Conservation (phyloP, 2,888 invertebrate genomes). For the Orgyia antiqua region DNA sequence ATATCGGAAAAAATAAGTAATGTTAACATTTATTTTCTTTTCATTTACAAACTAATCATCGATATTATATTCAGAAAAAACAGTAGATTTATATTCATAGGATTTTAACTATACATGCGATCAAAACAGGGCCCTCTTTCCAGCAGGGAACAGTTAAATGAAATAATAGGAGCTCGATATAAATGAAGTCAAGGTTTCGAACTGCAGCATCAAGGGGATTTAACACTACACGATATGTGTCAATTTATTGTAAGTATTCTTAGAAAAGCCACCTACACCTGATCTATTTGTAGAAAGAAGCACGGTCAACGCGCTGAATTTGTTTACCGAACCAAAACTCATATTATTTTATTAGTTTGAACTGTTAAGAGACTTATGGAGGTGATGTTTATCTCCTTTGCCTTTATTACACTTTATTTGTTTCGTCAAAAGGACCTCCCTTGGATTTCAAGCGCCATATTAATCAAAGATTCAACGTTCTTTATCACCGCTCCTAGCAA, state of each 20-base stretch:
- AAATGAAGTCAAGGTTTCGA: conserved; percentile 29
- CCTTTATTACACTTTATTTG: too few species aligned
- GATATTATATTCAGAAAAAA: too few species aligned
- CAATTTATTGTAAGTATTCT: conserved; percentile 52
- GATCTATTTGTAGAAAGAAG: conserved; percentile 59
- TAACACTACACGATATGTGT: conserved; percentile 16
- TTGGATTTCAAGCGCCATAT: too few species aligned
- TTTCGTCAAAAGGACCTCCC: too few species aligned
- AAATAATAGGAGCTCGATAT: conserved; percentile 25
- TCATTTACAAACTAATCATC: too few species aligned
- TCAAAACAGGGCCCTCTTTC: conserved; percentile 11
- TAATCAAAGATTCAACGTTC: too few species aligned
- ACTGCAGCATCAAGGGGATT: conserved; percentile 24
- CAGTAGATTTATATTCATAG: conserved; percentile 3
- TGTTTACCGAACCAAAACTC: conserved; percentile 25
- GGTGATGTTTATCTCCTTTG: too few species aligned
- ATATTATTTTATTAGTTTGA: too few species aligned
- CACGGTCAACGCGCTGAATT: conserved; percentile 56
- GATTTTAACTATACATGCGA: conserved; percentile 3
- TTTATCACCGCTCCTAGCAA: too few species aligned
- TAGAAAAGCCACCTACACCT: conserved; percentile 61
- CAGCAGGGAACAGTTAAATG: conserved; percentile 22
- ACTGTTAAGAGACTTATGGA: too few species aligned
- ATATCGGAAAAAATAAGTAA: too few species aligned
- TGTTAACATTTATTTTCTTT: too few species aligned